These are phyloP conservation scores for Anoncus sp. DNA, from an alignment of 2,888 invertebrate species.

Conservation along the genomic window DNA sequence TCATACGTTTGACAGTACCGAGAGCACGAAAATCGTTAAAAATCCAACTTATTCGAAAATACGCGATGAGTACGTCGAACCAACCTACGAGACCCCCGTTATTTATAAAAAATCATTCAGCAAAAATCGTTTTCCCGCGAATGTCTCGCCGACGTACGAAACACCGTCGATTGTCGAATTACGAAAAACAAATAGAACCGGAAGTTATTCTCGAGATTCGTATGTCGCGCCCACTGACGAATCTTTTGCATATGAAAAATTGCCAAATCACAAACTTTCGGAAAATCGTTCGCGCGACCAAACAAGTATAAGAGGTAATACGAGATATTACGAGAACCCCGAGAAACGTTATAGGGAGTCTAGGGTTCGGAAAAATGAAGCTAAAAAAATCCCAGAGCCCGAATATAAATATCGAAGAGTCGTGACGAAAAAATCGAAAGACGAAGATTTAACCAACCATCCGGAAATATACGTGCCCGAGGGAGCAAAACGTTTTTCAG, in stretches of 20 bases:
- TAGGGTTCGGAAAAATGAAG: not conserved
- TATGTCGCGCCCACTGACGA: conserved; percentile 28
- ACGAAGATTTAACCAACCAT: not conserved
- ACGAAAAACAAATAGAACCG: not conserved
- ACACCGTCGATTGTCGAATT: conserved; percentile 24
- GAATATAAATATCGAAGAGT: not conserved
- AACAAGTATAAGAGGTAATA: not conserved
- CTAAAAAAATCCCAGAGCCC: not conserved
- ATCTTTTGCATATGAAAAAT: conserved; percentile 8
- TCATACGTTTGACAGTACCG: conserved; percentile 72
- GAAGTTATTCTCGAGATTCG: conserved; percentile 3
- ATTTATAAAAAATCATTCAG: conserved; percentile 19
- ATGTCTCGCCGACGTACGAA: conserved; percentile 31
- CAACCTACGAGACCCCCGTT: conserved; percentile 36
- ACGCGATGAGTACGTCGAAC: conserved; percentile 27
- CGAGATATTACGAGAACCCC: not conserved
- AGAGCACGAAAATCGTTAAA: conserved; percentile 63
- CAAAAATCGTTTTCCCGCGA: not conserved
- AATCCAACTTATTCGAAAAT: conserved; percentile 31
- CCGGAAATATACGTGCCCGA: conserved; percentile 22
- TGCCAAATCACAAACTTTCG: not conserved
- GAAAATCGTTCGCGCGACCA: not conserved
- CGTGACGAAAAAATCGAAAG: not conserved
- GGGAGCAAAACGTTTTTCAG: conserved; percentile 9
- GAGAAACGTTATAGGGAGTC: not conserved